Base-by-base conservation (phyloP, 2,888 invertebrate genomes). In the Chalcis sispes region DNA sequence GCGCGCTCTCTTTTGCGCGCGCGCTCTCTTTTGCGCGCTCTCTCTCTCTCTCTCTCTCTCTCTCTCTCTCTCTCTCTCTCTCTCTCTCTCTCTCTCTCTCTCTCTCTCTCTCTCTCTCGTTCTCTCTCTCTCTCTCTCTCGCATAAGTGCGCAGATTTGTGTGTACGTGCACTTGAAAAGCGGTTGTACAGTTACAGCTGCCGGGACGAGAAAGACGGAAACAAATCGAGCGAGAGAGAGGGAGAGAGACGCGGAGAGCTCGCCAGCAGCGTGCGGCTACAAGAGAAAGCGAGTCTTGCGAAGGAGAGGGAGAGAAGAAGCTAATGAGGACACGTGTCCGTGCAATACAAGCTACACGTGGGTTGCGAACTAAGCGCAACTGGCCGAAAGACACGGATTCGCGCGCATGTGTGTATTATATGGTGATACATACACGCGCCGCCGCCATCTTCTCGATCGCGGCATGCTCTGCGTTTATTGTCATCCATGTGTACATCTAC, bases 321-420 rank as follows among this genome's bases (percentile, higher is more conserved):
- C 62, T 69, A 67, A 70, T 42, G 75, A 25, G 70, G 75, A 79
- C 80, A 80, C 79, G 79, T 79, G 76, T 76, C 61, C 75, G 66
- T 69, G 72, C 72, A 67, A 59, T 65, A 48, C 52, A 50, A 74
- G 52, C 42, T 50, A 75, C 79, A 78, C 77, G 79, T 79, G 79
- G 75, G 61, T n/a, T 20, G 62, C 59, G 61, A 66, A 15, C 40
- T 42, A 46, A 46, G 32, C 32, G 20, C 13, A n/a, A 27, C 10
- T 4, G 40, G 59, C 25, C 18, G 58, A n/a, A n/a, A n/a, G n/a
- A n/a, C n/a, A n/a, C n/a, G n/a, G n/a, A n/a, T n/a, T n/a, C 72
- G 56, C 42, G n/a, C 54, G 1, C 71, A 46, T 5, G 40, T 10
- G 40, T 0, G 18, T 25, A 27, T n/a, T n/a, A n/a, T n/a, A n/a